Evolutionary conservation across 2,888 invertebrate genomes (phyloP).

Genomic region (Bombyx huttoni): DNA sequence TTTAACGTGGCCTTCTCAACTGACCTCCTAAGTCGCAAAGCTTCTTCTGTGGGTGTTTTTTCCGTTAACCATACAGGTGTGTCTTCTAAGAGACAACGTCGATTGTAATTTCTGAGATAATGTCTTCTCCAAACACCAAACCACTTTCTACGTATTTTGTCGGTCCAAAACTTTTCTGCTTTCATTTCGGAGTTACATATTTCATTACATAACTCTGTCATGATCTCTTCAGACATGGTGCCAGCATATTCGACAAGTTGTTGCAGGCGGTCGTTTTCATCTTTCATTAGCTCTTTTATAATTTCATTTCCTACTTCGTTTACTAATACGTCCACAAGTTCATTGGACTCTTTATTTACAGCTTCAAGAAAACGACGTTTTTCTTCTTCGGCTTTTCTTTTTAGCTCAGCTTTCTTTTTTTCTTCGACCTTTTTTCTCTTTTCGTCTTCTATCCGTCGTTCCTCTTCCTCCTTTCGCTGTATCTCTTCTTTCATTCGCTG

Average conservation of each 20-base stretch:
- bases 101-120: slow-evolving; percentile 37
- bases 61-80: slow-evolving; percentile 59
- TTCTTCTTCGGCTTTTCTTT: slow-evolving; percentile 40
- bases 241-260: slow-evolving; percentile 32
- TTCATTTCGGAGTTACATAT: slow-evolving; percentile 44
- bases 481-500: slow-evolving; percentile 19
- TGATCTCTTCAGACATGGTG: slow-evolving; percentile 32
- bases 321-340: slow-evolving; percentile 37
- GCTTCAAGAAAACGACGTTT: slow-evolving; percentile 38
- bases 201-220: slow-evolving; percentile 37
- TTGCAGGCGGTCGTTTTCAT: slow-evolving; percentile 39
- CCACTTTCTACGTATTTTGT: slow-evolving; percentile 49
- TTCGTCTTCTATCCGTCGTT: slow-evolving; percentile 37
- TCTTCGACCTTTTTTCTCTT: slow-evolving; percentile 40
- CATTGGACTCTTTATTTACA: slow-evolving; percentile 43
- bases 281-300: slow-evolving; percentile 26
- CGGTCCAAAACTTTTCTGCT: slow-evolving; percentile 41
- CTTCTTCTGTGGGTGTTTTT: slow-evolving; percentile 45
- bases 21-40: slow-evolving; percentile 28
- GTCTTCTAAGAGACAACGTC: slow-evolving; percentile 45
- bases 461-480: slow-evolving; percentile 21
- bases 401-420: slow-evolving; percentile 39
- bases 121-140: slow-evolving; percentile 47
- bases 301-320: slow-evolving; percentile 38
- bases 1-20: slow-evolving; percentile 40